Evolutionary conservation across 1,140 invertebrate species (phyloP).

Genomic region (Thaumatotibia leucotreta): DNA sequence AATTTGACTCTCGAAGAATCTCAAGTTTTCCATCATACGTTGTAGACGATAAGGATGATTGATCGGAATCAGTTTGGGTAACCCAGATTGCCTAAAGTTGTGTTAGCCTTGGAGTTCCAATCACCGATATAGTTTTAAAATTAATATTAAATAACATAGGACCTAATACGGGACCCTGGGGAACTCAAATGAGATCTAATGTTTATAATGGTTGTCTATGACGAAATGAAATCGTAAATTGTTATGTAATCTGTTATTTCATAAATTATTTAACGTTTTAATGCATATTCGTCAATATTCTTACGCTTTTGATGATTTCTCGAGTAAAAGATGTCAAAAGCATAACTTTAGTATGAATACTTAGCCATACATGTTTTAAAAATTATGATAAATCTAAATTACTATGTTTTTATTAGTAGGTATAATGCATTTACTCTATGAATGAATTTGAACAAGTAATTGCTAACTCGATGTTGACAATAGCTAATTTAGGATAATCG

Average conservation of each 20-base stretch:
- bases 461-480: too few species aligned
- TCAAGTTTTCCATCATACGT: background rate
- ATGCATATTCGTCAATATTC: too few species aligned
- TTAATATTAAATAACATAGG: background rate
- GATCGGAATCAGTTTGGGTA: background rate
- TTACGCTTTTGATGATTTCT: too few species aligned
- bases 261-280: too few species aligned
- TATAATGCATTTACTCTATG: too few species aligned
- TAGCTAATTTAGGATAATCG: background rate
- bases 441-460: background rate
- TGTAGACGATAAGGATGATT: background rate
- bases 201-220: background rate
- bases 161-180: background rate
- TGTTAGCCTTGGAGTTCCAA: background rate
- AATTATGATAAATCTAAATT: too few species aligned
- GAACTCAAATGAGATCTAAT: background rate
- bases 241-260: too few species aligned
- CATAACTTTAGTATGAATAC: too few species aligned
- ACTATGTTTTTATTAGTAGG: too few species aligned
- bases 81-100: background rate
- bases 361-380: too few species aligned
- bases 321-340: too few species aligned
- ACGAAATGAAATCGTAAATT: too few species aligned
- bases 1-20: background rate
- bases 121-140: background rate